Evolutionary conservation across 2,888 invertebrate genomes (phyloP), one percentile per base, ranked within the genome.

Genomic region (Volucella bombylans): DNA sequence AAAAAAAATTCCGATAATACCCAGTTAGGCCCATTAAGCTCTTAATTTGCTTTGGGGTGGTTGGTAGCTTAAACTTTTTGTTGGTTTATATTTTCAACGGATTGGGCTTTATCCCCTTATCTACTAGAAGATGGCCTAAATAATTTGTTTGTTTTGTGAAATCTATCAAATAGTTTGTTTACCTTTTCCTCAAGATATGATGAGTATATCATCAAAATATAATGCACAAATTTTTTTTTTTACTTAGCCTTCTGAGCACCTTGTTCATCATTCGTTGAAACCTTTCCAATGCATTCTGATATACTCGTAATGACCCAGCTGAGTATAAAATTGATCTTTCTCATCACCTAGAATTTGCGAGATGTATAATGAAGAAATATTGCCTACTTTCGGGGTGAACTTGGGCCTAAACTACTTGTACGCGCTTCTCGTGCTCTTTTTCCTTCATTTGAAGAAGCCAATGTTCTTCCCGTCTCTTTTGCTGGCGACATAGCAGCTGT

Each of bases 111-210:
- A 43, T 43, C 43, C 2, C 1, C 2, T 43, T 43, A 43, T 43
- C 43, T 43, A 2, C 2, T 43, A 43, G 12, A 43, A 43, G 2
- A 43, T 43, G 43, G 43, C 43, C 52, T 23, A 54, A 23, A 4
- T 54, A 23, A 9, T 54, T 18, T 54, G 52, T 54, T 18, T 4
- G 18, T 54, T 54, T 54, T 3, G 52, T 54, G 23, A 23, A 54
- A 18, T 12, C 31, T 55, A 38, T 8, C n/a, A 54, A 54, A 54
- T n/a, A n/a, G n/a, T n/a, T n/a, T n/a, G n/a, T n/a, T n/a, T n/a
- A n/a, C n/a, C n/a, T n/a, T n/a, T n/a, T n/a, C n/a, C n/a, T n/a
- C n/a, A n/a, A n/a, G n/a, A n/a, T n/a, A n/a, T n/a, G n/a, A n/a
- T n/a, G n/a, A n/a, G n/a, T n/a, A n/a, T n/a, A n/a, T n/a, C n/a